phyloP scores from a whole-genome alignment of 1,140 invertebrate genomes.

The Bombus waltoni region DNA sequence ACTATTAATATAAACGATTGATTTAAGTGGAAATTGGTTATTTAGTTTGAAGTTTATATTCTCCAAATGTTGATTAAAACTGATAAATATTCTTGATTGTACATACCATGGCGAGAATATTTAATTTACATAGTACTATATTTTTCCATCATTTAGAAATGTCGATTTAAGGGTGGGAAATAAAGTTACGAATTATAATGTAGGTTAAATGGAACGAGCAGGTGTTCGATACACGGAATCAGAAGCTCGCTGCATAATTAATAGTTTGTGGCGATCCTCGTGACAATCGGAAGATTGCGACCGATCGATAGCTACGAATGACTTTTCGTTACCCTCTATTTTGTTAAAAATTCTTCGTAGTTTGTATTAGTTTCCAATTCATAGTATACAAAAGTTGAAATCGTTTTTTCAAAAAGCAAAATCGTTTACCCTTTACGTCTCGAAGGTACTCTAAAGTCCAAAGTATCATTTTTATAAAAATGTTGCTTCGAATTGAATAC shows the following conservation, averaged over 20 bases:
- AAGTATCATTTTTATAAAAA: not conserved
- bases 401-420: not conserved
- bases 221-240: not conserved
- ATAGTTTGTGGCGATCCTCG: not conserved
- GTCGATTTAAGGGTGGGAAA: too few relatives aligned
- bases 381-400: not conserved
- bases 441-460: not conserved
- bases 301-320: constrained; percentile 11
- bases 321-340: too few relatives aligned
- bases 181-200: not conserved
- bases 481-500: too few relatives aligned
- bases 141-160: not conserved
- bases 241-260: constrained; percentile 5
- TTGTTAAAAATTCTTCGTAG: not conserved
- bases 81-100: too few relatives aligned
- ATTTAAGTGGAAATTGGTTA: too few relatives aligned
- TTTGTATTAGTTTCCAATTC: too few relatives aligned
- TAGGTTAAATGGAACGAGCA: not conserved
- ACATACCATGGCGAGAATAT: too few relatives aligned
- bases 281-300: not conserved
- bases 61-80: too few relatives aligned
- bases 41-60: too few relatives aligned
- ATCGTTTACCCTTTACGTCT: not conserved
- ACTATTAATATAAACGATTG: too few relatives aligned
- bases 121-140: too few relatives aligned